These are phyloP conservation scores for Pollachius pollachius DNA, from an alignment of 2,113 vertebrate genomes.

Conservation along the genomic window DNA sequence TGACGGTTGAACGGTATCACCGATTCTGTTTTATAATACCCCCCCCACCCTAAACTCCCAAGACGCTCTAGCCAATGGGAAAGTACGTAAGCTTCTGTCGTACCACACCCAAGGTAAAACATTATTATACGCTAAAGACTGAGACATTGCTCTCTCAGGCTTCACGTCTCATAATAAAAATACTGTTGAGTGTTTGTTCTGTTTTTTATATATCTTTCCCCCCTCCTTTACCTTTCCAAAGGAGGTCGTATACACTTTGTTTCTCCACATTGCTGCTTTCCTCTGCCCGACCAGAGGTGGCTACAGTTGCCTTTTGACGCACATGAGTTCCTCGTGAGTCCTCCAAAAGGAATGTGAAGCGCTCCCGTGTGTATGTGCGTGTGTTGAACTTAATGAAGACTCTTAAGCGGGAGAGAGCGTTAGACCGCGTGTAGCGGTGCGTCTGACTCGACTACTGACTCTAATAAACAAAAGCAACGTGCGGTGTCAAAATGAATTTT, in stretches of 20 bases:
- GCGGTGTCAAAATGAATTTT: background rate
- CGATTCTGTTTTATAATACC: too few species aligned
- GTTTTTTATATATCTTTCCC: background rate
- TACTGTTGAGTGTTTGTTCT: too few species aligned
- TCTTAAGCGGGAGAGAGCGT: background rate
- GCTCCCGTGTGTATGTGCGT: slow-evolving; percentile 10
- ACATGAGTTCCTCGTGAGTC: slow-evolving; percentile 34
- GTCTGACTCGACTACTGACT: slow-evolving; percentile 7
- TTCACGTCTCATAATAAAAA: too few species aligned
- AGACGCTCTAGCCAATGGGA: too few species aligned
- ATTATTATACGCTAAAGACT: too few species aligned
- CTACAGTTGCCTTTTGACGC: slow-evolving; percentile 62
- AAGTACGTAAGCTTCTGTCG: too few species aligned
- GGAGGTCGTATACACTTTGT: background rate
- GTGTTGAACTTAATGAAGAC: slow-evolving; percentile 5
- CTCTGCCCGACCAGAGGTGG: slow-evolving; percentile 47
- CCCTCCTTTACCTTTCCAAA: slow-evolving; percentile 24
- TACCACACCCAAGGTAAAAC: too few species aligned
- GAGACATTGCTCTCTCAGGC: too few species aligned
- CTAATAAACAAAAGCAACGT: slow-evolving; percentile 15
- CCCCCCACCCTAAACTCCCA: too few species aligned
- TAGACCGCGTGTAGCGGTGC: slow-evolving; percentile 13
- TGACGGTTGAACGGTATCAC: too few species aligned
- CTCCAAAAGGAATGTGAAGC: slow-evolving; percentile 54
- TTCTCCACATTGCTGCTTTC: slow-evolving; percentile 40